These are phyloP conservation scores for Falco cherrug DNA, from an alignment of 2,797 vertebrate species.

Conservation along the genomic window DNA sequence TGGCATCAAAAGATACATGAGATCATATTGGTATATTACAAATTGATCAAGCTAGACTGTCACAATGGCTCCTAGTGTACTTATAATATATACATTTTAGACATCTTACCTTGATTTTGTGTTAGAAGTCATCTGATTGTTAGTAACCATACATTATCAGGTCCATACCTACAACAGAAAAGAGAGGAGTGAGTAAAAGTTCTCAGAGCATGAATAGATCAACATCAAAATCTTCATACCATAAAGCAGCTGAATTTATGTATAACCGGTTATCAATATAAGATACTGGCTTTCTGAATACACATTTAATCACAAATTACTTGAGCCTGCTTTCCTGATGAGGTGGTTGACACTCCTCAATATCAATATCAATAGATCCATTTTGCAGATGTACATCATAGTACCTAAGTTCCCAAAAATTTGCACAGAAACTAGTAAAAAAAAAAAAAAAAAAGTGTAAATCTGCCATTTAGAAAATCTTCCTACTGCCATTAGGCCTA, in stretches of 20 bases:
- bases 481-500: not conserved
- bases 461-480: not conserved
- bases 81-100: not conserved
- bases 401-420: not conserved
- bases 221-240: not conserved
- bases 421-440: not conserved
- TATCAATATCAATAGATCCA: not conserved
- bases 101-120: not conserved
- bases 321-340: not conserved
- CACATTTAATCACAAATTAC: not conserved
- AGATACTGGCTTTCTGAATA: not conserved
- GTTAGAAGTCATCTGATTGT: not conserved
- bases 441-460: not conserved
- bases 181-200: not conserved
- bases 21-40: not conserved
- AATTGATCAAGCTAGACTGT: not conserved
- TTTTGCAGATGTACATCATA: not conserved
- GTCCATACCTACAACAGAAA: not conserved
- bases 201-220: not conserved
- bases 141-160: not conserved
- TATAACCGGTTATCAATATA: not conserved
- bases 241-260: not conserved
- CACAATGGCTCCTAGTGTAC: not conserved
- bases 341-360: not conserved
- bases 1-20: not conserved